Evolutionary conservation across 2,888 invertebrate species (phyloP).

Genomic region (Eupsilia transversa): DNA sequence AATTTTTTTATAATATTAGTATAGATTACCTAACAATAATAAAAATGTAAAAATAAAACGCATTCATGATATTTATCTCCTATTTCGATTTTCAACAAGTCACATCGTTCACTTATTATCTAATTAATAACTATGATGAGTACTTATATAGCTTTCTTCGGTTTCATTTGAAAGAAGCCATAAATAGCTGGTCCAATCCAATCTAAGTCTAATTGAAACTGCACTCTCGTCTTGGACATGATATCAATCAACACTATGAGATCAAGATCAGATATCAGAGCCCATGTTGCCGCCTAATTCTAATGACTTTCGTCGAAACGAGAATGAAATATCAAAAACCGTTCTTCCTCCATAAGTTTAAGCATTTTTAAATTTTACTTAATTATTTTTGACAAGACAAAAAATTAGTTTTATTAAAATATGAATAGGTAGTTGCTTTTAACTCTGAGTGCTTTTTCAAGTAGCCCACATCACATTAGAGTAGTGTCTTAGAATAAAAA

Average conservation of each 20-base stretch:
- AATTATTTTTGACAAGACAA: too few relatives aligned
- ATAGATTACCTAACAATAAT: not conserved
- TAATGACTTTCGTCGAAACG: not conserved
- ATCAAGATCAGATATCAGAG: too few relatives aligned
- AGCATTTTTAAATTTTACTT: not conserved
- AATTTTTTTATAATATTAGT: too few relatives aligned
- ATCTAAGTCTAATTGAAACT: not conserved
- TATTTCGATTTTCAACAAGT: not conserved
- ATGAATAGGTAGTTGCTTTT: too few relatives aligned
- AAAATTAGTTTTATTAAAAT: too few relatives aligned
- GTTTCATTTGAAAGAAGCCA: slow-evolving; percentile 23
- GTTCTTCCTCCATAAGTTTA: not conserved
- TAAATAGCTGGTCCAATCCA: not conserved
- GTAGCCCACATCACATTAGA: not conserved
- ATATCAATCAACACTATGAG: not conserved
- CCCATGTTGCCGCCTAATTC: not conserved
- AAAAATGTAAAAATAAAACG: not conserved
- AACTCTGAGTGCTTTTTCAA: not conserved
- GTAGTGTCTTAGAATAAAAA: not conserved
- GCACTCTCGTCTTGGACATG: not conserved
- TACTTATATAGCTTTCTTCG: not conserved
- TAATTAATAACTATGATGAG: not conserved
- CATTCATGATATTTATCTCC: not conserved
- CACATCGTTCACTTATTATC: not conserved
- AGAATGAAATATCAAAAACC: not conserved